A percentile compares a stretch with the other conserved stretches of the same genome.
phyloP scores from a whole-genome alignment of 2,888 invertebrate species.

The Nipponacmea schrenckii region DNA sequence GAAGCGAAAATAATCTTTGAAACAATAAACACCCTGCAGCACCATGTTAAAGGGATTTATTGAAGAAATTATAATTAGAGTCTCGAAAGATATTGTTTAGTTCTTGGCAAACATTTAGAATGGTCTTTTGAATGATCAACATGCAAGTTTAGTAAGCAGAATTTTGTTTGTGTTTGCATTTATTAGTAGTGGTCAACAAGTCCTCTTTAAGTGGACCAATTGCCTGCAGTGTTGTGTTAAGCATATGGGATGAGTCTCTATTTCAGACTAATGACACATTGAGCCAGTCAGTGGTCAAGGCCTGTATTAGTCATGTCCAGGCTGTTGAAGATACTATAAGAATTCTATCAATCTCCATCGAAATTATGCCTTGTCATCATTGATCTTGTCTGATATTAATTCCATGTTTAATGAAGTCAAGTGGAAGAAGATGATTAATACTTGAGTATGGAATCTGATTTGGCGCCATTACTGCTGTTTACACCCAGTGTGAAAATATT shows the following conservation, averaged over 20 bases:
- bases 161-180: too few species aligned
- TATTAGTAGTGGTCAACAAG: too few species aligned
- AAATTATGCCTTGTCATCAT: not conserved
- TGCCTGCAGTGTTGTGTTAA: too few species aligned
- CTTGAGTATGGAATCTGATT: not conserved
- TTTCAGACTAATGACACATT: not conserved
- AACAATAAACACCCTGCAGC: not conserved
- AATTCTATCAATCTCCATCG: not conserved
- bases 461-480: too few species aligned
- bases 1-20: not conserved
- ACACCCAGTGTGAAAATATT: slow-evolving; percentile 2
- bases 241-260: not conserved
- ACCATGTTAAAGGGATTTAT: too few species aligned
- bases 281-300: not conserved
- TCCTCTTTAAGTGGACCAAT: too few species aligned
- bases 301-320: not conserved
- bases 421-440: slow-evolving; percentile 4
- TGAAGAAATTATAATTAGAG: too few species aligned
- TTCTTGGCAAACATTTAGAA: too few species aligned
- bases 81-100: too few species aligned
- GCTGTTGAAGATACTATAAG: not conserved
- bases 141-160: too few species aligned
- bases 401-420: not conserved
- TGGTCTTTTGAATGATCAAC: too few species aligned
- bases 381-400: slow-evolving; percentile 4